Conservation (phyloP, 53 echinoderm and acorn worm genomes). For the Crossaster papposus region DNA sequence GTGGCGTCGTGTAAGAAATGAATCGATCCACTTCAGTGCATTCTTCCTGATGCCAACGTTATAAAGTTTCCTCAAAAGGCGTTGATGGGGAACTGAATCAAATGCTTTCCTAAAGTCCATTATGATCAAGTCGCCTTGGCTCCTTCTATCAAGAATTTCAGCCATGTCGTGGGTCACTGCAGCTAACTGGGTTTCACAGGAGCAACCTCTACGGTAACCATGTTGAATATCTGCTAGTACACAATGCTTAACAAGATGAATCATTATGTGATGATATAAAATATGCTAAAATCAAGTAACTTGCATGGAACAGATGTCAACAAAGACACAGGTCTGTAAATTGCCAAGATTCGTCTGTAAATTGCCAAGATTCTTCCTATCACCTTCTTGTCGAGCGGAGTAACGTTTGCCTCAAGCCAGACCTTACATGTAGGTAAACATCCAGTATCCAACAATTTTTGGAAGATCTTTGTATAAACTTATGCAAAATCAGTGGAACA, state of each 20-base stretch:
- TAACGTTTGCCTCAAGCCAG: too few relatives aligned
- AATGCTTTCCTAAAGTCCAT: too few relatives aligned
- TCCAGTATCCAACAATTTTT: constrained; percentile 33
- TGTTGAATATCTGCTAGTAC: too few relatives aligned
- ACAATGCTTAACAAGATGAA: too few relatives aligned
- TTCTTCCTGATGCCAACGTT: constrained; percentile 13
- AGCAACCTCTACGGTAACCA: constrained; percentile 54
- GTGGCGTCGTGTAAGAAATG: constrained; percentile 31
- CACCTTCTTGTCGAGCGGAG: constrained; percentile 65
- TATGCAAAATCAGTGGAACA: too few relatives aligned
- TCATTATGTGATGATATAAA: too few relatives aligned
- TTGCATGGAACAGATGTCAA: constrained; percentile 69
- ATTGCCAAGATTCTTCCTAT: constrained; percentile 31
- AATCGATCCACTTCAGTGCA: not conserved
- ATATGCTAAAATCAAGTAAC: constrained; percentile 68
- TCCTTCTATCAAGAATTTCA: not conserved
- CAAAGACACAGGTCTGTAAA: constrained; percentile 70
- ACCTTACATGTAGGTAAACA: constrained; percentile 51
- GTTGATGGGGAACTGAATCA: too few relatives aligned
- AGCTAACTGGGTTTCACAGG: constrained; percentile 64
- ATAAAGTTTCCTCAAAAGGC: constrained; percentile 37
- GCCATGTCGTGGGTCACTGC: constrained; percentile 19
- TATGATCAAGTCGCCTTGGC: constrained; percentile 46
- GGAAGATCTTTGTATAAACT: too few relatives aligned
- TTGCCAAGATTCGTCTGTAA: too few relatives aligned